These are phyloP conservation scores for Steatornis caripensis DNA, from an alignment of 2,113 vertebrate genomes.

Conservation along the genomic window DNA sequence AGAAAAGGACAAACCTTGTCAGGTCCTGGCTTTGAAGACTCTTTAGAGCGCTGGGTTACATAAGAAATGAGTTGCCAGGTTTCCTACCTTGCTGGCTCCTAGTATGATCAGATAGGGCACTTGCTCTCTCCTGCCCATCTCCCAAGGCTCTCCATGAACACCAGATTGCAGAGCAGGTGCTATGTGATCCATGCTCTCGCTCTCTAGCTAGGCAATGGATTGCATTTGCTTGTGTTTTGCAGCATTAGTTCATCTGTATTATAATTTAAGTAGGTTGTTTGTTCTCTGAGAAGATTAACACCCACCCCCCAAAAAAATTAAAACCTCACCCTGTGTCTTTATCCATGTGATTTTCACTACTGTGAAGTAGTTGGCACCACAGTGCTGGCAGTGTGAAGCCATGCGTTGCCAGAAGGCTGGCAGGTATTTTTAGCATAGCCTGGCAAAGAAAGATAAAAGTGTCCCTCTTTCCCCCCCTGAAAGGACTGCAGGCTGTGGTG, in stretches of 20 bases:
- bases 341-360: background rate
- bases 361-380: background rate
- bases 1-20: background rate
- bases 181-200: background rate
- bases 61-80: background rate
- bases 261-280: background rate
- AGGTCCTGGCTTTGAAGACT: background rate
- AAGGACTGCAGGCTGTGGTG: background rate
- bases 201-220: background rate
- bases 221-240: background rate
- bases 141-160: background rate
- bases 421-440: constrained; percentile 46
- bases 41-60: background rate
- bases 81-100: constrained; percentile 8
- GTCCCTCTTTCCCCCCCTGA: background rate
- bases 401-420: background rate
- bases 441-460: background rate
- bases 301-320: background rate
- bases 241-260: background rate
- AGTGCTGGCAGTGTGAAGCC: background rate
- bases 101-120: background rate
- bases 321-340: background rate
- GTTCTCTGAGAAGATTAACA: background rate
- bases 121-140: background rate
- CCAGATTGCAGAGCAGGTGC: constrained; percentile 49